Base-by-base conservation (phyloP, 1,140 invertebrate species). In the Plectrocnemia conspersa region DNA sequence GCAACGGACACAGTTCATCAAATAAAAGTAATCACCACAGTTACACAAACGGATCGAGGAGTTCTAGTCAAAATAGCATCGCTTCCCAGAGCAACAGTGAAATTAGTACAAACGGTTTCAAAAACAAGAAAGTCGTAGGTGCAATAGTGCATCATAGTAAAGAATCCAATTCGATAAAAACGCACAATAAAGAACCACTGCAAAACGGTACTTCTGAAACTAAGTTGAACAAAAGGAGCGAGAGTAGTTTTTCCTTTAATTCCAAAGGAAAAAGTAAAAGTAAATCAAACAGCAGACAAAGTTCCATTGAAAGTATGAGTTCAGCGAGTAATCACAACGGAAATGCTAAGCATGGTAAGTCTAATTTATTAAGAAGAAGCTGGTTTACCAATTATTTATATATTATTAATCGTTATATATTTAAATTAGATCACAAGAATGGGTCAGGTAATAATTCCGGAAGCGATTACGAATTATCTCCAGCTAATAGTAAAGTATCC, bases 401-500 rank as follows among this genome's bases (percentile, higher is more conserved):
- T 54, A 21, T 44, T 10, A 9, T 29, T 46, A 27, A 19, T 52
- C n/a, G 19, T 38, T 40, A 36, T 23, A 11, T 24, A 33, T 46
- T 49, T 38, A 10, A 27, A 56, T 54, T 15, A 62, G 56, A 58
- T 21, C 41, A 47, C 24, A 62, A 53, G 56, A 62, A 53, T 57
- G 59, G 53, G 53, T 62, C 60, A 32, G 60, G 60, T 7, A 62
- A 62, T 42, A 62, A 55, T 45, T 62, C 60, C n/a, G 56, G 60
- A 22, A 62, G 60, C 38, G 60, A 62, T 32, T 62, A 62, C 33
- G 60, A 62, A 52, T 50, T 62, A 13, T 62, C 60, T 13, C 60
- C 60, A 3, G 60, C 56, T 24, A 54, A 56, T 35, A 62, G 60
- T 24, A 62, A 62, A 48, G 60, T 72, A 52, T 63, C 67, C 25